A percentile compares a stretch with the other conserved stretches of the same genome.
Evolutionary conservation across 2,888 invertebrate genomes (phyloP).

Genomic region (Meghimatium bilineatum): DNA sequence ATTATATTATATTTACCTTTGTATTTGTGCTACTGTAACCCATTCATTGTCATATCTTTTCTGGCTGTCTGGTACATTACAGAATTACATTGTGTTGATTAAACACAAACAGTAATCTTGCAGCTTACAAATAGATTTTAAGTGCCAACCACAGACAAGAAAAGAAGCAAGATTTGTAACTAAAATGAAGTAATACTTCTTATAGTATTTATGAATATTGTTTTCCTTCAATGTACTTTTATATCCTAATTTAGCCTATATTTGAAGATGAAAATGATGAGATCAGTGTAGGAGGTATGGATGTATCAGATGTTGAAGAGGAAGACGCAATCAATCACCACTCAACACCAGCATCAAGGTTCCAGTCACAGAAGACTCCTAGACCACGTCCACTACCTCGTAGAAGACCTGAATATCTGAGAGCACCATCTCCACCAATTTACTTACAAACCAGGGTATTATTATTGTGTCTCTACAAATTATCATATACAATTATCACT

Average conservation of each 20-base stretch:
- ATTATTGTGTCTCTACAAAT: background rate
- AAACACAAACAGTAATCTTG: too few species aligned
- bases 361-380: constrained; percentile 36
- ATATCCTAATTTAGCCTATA: constrained; percentile 25
- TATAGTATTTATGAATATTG: background rate
- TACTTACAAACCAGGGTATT: constrained; percentile 14
- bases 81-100: too few species aligned
- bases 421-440: constrained; percentile 48
- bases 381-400: constrained; percentile 53
- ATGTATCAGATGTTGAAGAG: constrained; percentile 74
- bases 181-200: background rate
- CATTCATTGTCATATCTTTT: too few species aligned
- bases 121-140: too few species aligned
- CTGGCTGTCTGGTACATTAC: too few species aligned
- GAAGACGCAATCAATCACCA: constrained; percentile 39
- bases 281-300: constrained; percentile 76
- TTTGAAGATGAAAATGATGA: constrained; percentile 67
- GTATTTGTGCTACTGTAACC: too few species aligned
- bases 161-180: too few species aligned
- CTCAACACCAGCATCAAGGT: background rate
- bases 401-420: constrained; percentile 26
- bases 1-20: too few species aligned
- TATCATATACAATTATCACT: too few species aligned
- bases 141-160: too few species aligned
- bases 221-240: background rate